Conservation (phyloP, 2,888 invertebrate species). For the Dinocampus coccinellae region DNA sequence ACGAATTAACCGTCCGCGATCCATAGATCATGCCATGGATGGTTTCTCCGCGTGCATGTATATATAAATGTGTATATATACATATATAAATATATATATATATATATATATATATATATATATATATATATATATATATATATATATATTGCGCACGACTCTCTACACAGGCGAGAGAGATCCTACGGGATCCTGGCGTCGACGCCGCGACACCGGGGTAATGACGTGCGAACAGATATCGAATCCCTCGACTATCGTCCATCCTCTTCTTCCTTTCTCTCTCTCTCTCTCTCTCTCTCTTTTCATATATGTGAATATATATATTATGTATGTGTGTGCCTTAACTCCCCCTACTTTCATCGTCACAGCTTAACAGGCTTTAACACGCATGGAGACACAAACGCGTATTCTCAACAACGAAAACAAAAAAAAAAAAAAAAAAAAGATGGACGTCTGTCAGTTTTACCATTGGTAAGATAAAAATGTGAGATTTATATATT, state of each 20-base stretch:
- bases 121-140: neutral
- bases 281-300: too few relatives aligned
- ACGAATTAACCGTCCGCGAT: slow-evolving; percentile 55
- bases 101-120: neutral
- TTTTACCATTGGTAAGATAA: neutral
- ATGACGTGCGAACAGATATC: slow-evolving; percentile 70
- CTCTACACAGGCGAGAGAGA: slow-evolving; percentile 40
- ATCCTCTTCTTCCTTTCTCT: slow-evolving; percentile 21
- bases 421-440: too few relatives aligned
- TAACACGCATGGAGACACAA: slow-evolving; percentile 59
- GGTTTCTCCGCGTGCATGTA: slow-evolving; percentile 32
- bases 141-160: slow-evolving; percentile 18
- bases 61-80: neutral
- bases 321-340: neutral
- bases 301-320: neutral
- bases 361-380: slow-evolving; percentile 49
- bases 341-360: slow-evolving; percentile 40
- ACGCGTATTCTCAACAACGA: slow-evolving; percentile 50
- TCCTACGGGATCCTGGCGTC: slow-evolving; percentile 52
- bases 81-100: slow-evolving; percentile 4
- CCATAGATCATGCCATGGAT: slow-evolving; percentile 53
- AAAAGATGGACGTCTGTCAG: slow-evolving; percentile 35
- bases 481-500: neutral
- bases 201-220: slow-evolving; percentile 57
- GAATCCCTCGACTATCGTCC: slow-evolving; percentile 58